Base-by-base conservation (phyloP, 35 echinoderm and acorn worm species). In the Heliocidaris tuberculata region DNA sequence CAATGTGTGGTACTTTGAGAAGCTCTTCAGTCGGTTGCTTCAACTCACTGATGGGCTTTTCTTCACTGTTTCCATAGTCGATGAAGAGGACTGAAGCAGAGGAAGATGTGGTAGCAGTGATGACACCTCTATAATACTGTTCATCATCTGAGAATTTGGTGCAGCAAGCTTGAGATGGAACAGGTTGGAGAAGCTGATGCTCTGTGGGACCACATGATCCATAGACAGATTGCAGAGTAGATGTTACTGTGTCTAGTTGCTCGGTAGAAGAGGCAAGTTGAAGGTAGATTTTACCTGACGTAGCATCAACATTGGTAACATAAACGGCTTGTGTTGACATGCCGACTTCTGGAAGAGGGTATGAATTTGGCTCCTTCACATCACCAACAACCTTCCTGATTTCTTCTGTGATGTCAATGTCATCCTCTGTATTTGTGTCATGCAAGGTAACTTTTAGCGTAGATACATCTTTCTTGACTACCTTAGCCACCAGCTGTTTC, bases 61-160 rank as follows among this genome's bases (percentile, higher is more conserved):
- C 91, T 93, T 96, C 97, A 30, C 94, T 92, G 85, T 97, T 97
- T 19, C 97, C 97, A 95, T 97, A 97, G 78, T 97, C 97, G 19
- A 97, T 90, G 94, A 96, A 97, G 17, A 92, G 94, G 42, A 95
- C 94, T 42, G 86, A 94, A 29, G 85, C 94, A 7, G 49, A 35
- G 16, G 90, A 32, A 31, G 93, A 94, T 27, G 52, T 90, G 16
- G 88, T 85, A 21, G 94, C 86, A 50, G 27, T 49, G 13, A 97
- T 92, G 5, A 95, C 86, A 92, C 92, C 96, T 78, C 96, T 93
- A 86, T 97, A 97, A 95, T 95, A 97, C 47, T 94, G 92, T 17
- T 94, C 94, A 92, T 97, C 96, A 50, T 97, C 96, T 17, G 85
- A 90, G 48, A 96, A 97, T 16, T 95, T 56, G 27, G 94, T 95